These are phyloP conservation scores for Drosophila anomelani DNA, from an alignment of 2,888 invertebrate species.

Conservation along the genomic window DNA sequence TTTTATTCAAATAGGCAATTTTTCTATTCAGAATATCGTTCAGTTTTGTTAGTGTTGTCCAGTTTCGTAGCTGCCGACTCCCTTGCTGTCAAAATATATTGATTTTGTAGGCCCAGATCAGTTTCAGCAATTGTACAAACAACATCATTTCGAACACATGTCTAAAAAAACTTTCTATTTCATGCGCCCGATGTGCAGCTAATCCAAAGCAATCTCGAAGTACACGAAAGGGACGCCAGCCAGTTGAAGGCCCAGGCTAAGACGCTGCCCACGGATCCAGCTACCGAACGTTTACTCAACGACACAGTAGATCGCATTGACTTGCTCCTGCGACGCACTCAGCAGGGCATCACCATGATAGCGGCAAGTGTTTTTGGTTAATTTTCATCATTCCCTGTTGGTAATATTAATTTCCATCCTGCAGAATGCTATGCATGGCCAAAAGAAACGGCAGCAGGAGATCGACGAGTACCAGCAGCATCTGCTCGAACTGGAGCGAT, in stretches of 20 bases:
- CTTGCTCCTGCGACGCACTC: conserved; percentile 88
- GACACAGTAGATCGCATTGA: conserved; percentile 88
- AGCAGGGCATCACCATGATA: conserved; percentile 87
- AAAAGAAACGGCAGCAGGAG: conserved; percentile 86
- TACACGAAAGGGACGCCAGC: conserved; percentile 88
- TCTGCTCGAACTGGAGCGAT: conserved; percentile 86
- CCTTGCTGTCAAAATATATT: conserved; percentile 21
- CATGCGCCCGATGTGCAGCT: conserved; percentile 85
- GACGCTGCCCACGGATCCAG: conserved; percentile 88
- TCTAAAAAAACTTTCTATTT: conserved; percentile 30
- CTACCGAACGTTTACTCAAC: conserved; percentile 84
- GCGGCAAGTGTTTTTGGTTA: conserved; percentile 79
- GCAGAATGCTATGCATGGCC: conserved; percentile 86
- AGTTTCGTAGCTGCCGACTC: conserved; percentile 54
- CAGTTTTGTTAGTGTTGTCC: conserved; percentile 41
- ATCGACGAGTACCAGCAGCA: conserved; percentile 86
- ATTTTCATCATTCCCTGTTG: accelerated
- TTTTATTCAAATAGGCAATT: conserved; percentile 29
- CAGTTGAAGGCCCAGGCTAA: conserved; percentile 88
- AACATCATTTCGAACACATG: conserved; percentile 11
- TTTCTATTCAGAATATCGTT: conserved; percentile 34
- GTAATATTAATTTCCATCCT: neutral
- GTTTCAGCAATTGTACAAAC: conserved; percentile 1
- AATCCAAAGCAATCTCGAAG: conserved; percentile 89
- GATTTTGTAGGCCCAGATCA: conserved; percentile 18